phyloP scores from a whole-genome alignment of 2,888 invertebrate genomes.

The Galerucella nymphaeae region DNA sequence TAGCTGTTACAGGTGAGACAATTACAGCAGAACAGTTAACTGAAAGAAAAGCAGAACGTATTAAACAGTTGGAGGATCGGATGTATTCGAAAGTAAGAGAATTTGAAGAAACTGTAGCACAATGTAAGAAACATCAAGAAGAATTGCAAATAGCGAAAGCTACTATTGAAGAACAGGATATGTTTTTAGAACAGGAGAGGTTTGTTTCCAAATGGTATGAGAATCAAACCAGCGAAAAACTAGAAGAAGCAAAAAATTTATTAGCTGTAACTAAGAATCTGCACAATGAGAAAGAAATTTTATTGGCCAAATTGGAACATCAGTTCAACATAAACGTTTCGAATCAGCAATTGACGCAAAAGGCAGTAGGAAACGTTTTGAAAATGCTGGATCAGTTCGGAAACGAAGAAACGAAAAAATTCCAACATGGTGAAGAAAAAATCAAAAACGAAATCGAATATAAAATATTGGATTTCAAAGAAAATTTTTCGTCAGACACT shows the following conservation, averaged over 20 bases:
- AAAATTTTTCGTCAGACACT: background rate
- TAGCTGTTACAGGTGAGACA: conserved; percentile 41
- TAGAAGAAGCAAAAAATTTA: conserved; percentile 42
- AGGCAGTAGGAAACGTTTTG: conserved; percentile 25
- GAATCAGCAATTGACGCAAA: conserved; percentile 38
- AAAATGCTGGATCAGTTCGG: conserved; percentile 29
- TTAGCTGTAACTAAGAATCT: conserved; percentile 41
- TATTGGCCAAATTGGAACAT: conserved; percentile 48
- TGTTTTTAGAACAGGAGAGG: conserved; percentile 44
- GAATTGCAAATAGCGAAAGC: conserved; percentile 34
- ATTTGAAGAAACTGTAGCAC: conserved; percentile 40
- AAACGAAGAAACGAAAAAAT: conserved; percentile 20
- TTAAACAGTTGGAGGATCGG: conserved; percentile 38
- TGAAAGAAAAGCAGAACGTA: conserved; percentile 34
- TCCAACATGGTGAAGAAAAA: background rate
- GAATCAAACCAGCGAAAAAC: conserved; percentile 40
- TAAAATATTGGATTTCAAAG: conserved; percentile 9
- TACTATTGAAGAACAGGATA: conserved; percentile 41
- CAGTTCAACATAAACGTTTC: conserved; percentile 45
- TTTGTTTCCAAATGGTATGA: conserved; percentile 47
- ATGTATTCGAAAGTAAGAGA: conserved; percentile 34
- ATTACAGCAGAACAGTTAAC: conserved; percentile 36
- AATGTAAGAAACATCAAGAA: conserved; percentile 34
- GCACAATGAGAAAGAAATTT: conserved; percentile 44
- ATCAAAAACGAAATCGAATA: conserved; percentile 16